Percentiles rank a stretch among this genome's conserved stretches.
phyloP scores from a whole-genome alignment of 2,888 invertebrate genomes.

The Erebia palarica region DNA sequence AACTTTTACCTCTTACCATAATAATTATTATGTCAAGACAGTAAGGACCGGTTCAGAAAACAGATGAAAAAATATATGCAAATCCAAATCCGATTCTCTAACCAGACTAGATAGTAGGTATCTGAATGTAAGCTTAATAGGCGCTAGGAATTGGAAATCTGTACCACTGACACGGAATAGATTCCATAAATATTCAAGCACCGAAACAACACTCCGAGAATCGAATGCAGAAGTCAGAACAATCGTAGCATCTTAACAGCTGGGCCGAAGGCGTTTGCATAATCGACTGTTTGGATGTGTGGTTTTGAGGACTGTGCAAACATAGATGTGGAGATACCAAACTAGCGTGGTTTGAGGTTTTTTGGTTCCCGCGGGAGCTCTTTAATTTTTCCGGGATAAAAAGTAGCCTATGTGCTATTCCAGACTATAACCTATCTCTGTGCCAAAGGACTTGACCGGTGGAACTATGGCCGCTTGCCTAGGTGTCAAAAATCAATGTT shows the following conservation, averaged over 20 bases:
- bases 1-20: too few relatives aligned
- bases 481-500: too few relatives aligned
- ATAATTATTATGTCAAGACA: too few relatives aligned
- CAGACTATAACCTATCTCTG: too few relatives aligned
- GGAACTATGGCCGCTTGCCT: too few relatives aligned
- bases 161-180: not conserved
- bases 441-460: too few relatives aligned
- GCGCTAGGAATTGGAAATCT: not conserved
- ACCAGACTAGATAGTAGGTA: not conserved
- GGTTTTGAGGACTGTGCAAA: not conserved
- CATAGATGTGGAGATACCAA: not conserved
- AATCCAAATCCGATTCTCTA: not conserved
- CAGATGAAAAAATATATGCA: too few relatives aligned
- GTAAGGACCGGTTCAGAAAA: too few relatives aligned
- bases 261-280: slow-evolving; percentile 48
- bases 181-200: slow-evolving; percentile 42
- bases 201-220: slow-evolving; percentile 38
- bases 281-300: slow-evolving; percentile 32
- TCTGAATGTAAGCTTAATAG: not conserved
- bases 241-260: slow-evolving; percentile 47
- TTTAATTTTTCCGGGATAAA: too few relatives aligned
- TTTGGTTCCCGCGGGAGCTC: too few relatives aligned
- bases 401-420: too few relatives aligned
- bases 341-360: too few relatives aligned
- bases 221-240: slow-evolving; percentile 44